Evolutionary conservation across 1,140 invertebrate species (phyloP).

Genomic region (Drosophila bocki): DNA sequence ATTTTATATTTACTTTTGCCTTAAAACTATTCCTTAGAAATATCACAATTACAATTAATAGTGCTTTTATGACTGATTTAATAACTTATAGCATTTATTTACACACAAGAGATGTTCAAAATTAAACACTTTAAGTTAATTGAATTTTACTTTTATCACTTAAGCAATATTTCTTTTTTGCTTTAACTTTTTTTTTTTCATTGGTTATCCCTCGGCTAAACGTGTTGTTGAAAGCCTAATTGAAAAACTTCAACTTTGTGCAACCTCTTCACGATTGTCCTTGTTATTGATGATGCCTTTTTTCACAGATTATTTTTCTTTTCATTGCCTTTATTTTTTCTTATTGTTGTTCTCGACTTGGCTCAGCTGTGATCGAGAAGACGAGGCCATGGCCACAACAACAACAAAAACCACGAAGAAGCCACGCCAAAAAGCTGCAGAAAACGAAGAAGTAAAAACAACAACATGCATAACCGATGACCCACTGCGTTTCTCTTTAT

Average conservation of each 20-base stretch:
- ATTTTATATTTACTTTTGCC: background rate
- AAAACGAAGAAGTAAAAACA: slow-evolving; percentile 26
- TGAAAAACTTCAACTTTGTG: slow-evolving; percentile 38
- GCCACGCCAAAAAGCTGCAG: slow-evolving; percentile 40
- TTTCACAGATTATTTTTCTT: slow-evolving; percentile 38
- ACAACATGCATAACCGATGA: slow-evolving; percentile 75
- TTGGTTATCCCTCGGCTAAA: slow-evolving; percentile 21
- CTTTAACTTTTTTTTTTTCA: background rate
- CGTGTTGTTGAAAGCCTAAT: slow-evolving; percentile 31
- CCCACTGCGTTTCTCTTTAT: slow-evolving; percentile 80
- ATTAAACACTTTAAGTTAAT: slow-evolving; percentile 1
- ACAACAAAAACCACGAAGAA: slow-evolving; percentile 19
- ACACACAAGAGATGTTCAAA: background rate
- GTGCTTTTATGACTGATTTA: background rate
- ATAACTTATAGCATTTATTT: background rate
- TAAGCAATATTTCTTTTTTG: background rate
- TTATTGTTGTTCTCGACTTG: slow-evolving; percentile 8
- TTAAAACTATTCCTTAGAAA: background rate
- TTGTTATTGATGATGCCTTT: slow-evolving; percentile 60
- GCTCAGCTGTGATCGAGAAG: slow-evolving; percentile 55
- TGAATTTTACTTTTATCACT: slow-evolving; percentile 20
- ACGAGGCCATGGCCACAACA: slow-evolving; percentile 58
- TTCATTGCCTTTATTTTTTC: slow-evolving; percentile 15
- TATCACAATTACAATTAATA: background rate
- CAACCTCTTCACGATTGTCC: slow-evolving; percentile 56